Percentiles rank a stretch among this genome's conserved stretches.
These are phyloP conservation scores for Aphis gossypii DNA, from an alignment of 1,140 invertebrate species.

Conservation along the genomic window DNA sequence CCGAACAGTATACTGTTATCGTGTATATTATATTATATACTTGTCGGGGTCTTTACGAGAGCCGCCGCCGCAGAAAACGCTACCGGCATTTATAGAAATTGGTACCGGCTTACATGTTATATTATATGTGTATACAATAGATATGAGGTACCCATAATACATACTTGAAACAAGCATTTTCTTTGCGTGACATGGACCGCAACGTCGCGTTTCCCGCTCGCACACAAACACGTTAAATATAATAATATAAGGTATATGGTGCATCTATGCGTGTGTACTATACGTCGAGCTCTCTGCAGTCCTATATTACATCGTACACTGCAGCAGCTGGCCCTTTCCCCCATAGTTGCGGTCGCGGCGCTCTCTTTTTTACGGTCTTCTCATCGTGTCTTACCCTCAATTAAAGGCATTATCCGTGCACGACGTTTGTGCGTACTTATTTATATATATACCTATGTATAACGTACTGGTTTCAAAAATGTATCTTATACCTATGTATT, in stretches of 20 bases:
- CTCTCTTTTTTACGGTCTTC: not conserved
- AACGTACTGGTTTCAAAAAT: not conserved
- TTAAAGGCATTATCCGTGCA: conserved; percentile 41
- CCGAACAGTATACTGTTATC: not conserved
- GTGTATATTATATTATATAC: not conserved
- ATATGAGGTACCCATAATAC: not conserved
- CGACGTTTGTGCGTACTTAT: not conserved
- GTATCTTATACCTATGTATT: conserved; percentile 16
- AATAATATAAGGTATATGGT: not conserved
- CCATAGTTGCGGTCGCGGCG: not conserved
- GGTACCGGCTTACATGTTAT: not conserved
- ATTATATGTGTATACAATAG: not conserved
- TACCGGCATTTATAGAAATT: conserved; percentile 30
- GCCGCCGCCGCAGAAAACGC: conserved; percentile 24
- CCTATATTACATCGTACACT: not conserved
- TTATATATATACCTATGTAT: not conserved
- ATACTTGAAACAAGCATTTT: conserved; percentile 1
- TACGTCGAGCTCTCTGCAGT: not conserved
- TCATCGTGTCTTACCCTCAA: conserved; percentile 29
- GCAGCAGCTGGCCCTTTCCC: not conserved
- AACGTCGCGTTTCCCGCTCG: conserved; percentile 17
- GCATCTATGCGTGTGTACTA: not conserved
- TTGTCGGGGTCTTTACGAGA: conserved; percentile 15
- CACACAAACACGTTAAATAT: not conserved
- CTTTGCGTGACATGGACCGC: not conserved